Evolutionary conservation across 2,888 invertebrate species (phyloP), one percentile per base, ranked within the genome.

Genomic region (Tetramorium bicarinatum): DNA sequence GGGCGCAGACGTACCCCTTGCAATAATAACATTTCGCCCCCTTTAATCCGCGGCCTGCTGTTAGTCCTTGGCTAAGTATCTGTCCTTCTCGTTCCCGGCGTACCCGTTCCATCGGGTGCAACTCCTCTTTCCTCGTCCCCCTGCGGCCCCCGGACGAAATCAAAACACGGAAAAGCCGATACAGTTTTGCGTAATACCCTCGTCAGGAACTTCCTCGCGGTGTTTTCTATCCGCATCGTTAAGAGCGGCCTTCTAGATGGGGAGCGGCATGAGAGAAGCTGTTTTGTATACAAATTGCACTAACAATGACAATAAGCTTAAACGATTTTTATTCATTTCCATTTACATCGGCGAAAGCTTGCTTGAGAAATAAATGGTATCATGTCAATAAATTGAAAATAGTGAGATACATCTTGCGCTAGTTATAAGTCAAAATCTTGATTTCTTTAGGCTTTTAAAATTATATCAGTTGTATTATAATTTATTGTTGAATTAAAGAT

Each of bases 21-120:
- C 94, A 94, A 94, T 93, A 94, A 95, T 93, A 95, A 94, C 94
- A 94, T 94, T 95, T 93, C 93, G 93, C 93, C 93, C 94, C 93
- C 92, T 91, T 93, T 94, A 94, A 94, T 95, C 95, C 94, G 90
- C 84, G 89, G 89, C 91, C 92, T 91, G 91, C 92, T 92, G 92
- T 92, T 92, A 93, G 92, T 93, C 92, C 93, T 93, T 90, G 93
- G 93, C 91, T 93, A 93, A 94, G 94, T 94, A 94, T 93, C 93
- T 92, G 90, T 87, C 91, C 88, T 88, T 85, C 84, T 89, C 90
- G 86, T 82, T 83, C 90, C 83, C 83, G 85, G 71, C 83, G 56
- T 72, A 87, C 84, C 86, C 88, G 81, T 83, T 69, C 87, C 83
- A 56, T 87, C 82, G 85, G 83, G 59, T n/a, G 72, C 11, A 29